These are phyloP conservation scores for Parazoanthus swiftii DNA, from an alignment of 92 coral and sea anemone species.

Conservation along the genomic window DNA sequence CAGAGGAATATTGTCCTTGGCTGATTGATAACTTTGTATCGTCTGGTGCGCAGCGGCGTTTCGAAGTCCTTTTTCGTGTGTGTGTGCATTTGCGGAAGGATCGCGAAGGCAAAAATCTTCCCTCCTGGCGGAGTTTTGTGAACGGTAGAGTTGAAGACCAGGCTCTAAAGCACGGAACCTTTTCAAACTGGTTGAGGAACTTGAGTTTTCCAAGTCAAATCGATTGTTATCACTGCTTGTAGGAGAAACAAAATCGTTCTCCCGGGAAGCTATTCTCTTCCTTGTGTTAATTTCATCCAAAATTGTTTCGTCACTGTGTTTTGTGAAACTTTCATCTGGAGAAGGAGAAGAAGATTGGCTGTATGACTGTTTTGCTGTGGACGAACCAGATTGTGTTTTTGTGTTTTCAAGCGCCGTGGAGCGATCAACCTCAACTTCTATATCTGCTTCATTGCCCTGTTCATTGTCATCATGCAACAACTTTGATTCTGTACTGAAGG, in stretches of 20 bases:
- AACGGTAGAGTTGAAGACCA: neutral
- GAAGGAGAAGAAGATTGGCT: neutral
- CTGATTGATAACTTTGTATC: constrained; percentile 18
- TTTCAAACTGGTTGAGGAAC: neutral
- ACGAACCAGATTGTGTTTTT: neutral
- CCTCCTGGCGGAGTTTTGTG: neutral
- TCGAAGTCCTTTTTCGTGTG: neutral
- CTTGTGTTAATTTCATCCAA: neutral
- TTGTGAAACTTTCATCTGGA: neutral
- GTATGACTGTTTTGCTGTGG: neutral
- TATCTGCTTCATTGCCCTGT: neutral
- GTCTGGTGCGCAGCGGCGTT: constrained; percentile 22
- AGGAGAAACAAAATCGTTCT: neutral
- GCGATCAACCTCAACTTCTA: neutral
- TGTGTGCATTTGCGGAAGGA: neutral
- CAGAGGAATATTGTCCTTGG: constrained; percentile 37
- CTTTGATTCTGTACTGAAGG: neutral
- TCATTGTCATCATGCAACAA: neutral
- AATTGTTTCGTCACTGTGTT: neutral
- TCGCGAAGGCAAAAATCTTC: neutral
- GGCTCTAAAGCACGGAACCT: neutral
- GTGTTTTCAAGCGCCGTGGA: neutral
- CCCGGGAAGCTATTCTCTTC: neutral
- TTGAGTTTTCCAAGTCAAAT: neutral
- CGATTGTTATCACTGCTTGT: neutral